These are phyloP conservation scores for Telmatochromis sp. DNA, from an alignment of 2,113 vertebrate species.

Conservation along the genomic window DNA sequence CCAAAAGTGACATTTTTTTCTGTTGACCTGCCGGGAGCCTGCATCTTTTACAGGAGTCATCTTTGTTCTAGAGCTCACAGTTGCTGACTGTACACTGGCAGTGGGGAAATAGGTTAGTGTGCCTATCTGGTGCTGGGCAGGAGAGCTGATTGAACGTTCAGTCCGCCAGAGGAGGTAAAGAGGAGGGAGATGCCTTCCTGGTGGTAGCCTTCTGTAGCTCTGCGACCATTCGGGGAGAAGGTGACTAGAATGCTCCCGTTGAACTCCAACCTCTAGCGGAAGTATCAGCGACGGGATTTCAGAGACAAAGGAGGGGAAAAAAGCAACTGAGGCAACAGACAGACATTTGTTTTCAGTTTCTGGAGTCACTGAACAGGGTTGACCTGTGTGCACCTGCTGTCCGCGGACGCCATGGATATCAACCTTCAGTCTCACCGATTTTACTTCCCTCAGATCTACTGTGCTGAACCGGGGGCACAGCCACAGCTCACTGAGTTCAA, in stretches of 20 bases:
- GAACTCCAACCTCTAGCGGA: slow-evolving; percentile 22
- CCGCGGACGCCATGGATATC: slow-evolving; percentile 61
- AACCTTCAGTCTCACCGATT: slow-evolving; percentile 71
- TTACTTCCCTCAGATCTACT: slow-evolving; percentile 73
- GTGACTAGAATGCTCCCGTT: slow-evolving; percentile 14
- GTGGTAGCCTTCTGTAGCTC: slow-evolving; percentile 12
- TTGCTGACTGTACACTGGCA: slow-evolving; percentile 30
- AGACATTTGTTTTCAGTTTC: neutral
- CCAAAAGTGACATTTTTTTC: neutral
- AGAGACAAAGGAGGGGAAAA: neutral
- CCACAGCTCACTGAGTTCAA: slow-evolving; percentile 66
- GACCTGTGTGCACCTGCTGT: slow-evolving; percentile 2
- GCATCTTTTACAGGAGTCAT: slow-evolving; percentile 24
- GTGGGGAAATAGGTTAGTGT: slow-evolving; percentile 67
- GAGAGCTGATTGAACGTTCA: slow-evolving; percentile 36
- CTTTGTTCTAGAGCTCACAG: slow-evolving; percentile 51
- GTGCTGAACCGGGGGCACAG: slow-evolving; percentile 59
- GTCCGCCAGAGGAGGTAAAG: neutral
- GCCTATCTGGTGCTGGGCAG: slow-evolving; percentile 35
- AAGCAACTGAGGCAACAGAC: neutral
- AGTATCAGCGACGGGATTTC: neutral
- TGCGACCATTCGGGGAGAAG: neutral
- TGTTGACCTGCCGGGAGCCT: neutral
- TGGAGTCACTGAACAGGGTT: neutral
- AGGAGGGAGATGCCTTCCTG: slow-evolving; percentile 44